Percentiles rank a stretch among this genome's conserved stretches.
Evolutionary conservation across 2,888 invertebrate species (phyloP).

Genomic region (Podabrus alpinus): DNA sequence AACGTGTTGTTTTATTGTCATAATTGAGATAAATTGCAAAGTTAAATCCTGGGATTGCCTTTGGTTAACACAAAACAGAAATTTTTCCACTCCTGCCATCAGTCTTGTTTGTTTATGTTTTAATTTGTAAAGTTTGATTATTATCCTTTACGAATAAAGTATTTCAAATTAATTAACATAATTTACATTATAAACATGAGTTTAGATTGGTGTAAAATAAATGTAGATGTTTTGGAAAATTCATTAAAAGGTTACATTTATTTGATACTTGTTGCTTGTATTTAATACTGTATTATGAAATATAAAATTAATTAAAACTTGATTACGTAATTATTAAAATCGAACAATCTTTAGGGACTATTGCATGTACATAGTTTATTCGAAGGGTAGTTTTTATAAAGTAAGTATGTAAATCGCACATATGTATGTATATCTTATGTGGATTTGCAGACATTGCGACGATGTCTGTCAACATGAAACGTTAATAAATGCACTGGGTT

Average conservation of each 20-base stretch:
- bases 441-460: constrained; percentile 26
- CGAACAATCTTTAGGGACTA: neutral
- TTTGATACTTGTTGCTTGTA: neutral
- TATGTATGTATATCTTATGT: constrained; percentile 6
- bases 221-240: neutral
- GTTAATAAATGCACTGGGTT: constrained; percentile 35
- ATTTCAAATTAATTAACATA: neutral
- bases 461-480: constrained; percentile 33
- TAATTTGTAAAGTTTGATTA: neutral
- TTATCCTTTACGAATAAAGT: neutral
- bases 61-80: neutral
- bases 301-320: neutral
- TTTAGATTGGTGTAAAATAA: neutral
- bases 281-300: neutral
- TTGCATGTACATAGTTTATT: neutral
- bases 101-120: neutral
- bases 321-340: neutral
- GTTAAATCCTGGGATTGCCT: neutral
- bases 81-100: neutral
- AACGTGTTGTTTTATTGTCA: neutral
- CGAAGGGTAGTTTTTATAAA: neutral
- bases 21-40: neutral
- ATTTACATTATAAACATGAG: neutral
- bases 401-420: neutral
- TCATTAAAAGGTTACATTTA: neutral